Base-by-base conservation (phyloP, 2,797 vertebrate species). In the Arnoldichthys spilopterus region DNA sequence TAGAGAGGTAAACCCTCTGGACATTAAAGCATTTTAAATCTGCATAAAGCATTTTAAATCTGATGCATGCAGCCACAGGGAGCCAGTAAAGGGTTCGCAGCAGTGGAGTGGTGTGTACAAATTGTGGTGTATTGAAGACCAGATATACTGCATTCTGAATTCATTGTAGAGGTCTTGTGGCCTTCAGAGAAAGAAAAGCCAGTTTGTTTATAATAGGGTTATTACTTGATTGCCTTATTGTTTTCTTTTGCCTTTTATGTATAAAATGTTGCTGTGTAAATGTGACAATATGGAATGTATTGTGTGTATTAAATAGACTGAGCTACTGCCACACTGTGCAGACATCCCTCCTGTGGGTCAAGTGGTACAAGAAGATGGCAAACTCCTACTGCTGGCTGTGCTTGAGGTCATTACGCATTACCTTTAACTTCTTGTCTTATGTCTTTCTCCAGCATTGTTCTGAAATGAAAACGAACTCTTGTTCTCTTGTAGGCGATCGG, bases 311-410 rank as follows among this genome's bases (percentile, higher is more conserved):
- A 61, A n/a, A 2, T 84, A 99, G 98, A 98, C 96, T 2, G 98
- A 99, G 84, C 92, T 99, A 81, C 89, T 99, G 85, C 95, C 97
- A 13, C 96, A 94, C 86, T 99, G 98, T 67, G 96, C 94, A 85
- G 97, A 99, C 77, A 87, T 98, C 1, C 91, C 96, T 77, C 94
- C 95, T 0, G 90, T 99, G 84, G 97, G 94, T 79, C 94, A 95
- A 80, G 94, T 99, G 28, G 92, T 99, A 22, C 96, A 99, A 45
- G 95, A 98, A 64, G 92, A 99, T 0, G 98, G 98, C 54, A 97
- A 97, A 82, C 88, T 98, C 34, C 87, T 99, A 79, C 91, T 99
- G 72, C 94, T 97, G 84, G 96, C 96, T 6, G 91, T 98, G 63
- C 88, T 99, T 83, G 98, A 99, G 97, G 98, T 99, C 87, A 95